Percentiles rank a stretch among this genome's conserved stretches.
phyloP scores from a whole-genome alignment of 1,140 invertebrate species.

The Plectrocnemia conspersa region DNA sequence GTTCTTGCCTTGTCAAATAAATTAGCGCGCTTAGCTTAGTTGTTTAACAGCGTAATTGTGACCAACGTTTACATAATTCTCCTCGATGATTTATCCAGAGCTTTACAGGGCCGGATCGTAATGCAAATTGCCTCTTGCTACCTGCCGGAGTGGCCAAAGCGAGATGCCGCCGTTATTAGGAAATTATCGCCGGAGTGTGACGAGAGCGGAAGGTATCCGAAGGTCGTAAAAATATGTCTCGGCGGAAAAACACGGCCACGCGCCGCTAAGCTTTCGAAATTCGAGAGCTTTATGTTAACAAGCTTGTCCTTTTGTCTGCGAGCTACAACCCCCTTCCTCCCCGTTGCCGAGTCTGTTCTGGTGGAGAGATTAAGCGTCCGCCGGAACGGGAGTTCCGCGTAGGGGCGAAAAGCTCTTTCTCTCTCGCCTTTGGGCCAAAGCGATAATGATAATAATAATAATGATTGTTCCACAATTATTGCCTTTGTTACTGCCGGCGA shows the following conservation, averaged over 20 bases:
- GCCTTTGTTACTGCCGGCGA: background rate
- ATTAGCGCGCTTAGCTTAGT: too few relatives aligned
- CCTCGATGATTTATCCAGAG: too few relatives aligned
- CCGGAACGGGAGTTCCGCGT: background rate
- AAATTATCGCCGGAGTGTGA: background rate
- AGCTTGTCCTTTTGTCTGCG: constrained; percentile 10
- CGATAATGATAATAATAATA: constrained; percentile 5
- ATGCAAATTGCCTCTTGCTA: too few relatives aligned
- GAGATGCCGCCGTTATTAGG: too few relatives aligned
- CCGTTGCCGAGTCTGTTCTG: constrained; percentile 1
- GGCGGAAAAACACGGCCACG: too few relatives aligned
- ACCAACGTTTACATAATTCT: too few relatives aligned
- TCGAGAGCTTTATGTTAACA: constrained; percentile 10
- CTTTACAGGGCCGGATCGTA: too few relatives aligned
- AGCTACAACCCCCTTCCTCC: too few relatives aligned
- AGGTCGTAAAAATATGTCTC: too few relatives aligned
- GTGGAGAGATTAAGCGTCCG: background rate
- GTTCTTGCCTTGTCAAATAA: too few relatives aligned
- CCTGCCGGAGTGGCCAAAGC: too few relatives aligned
- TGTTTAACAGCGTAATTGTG: too few relatives aligned
- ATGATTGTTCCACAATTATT: constrained; percentile 9
- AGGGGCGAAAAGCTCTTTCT: background rate
- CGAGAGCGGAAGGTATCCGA: background rate
- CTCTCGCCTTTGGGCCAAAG: background rate
- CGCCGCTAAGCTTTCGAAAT: background rate